These are phyloP conservation scores for Helicorthomorpha holstii DNA, from an alignment of 1,140 invertebrate genomes.

Conservation along the genomic window DNA sequence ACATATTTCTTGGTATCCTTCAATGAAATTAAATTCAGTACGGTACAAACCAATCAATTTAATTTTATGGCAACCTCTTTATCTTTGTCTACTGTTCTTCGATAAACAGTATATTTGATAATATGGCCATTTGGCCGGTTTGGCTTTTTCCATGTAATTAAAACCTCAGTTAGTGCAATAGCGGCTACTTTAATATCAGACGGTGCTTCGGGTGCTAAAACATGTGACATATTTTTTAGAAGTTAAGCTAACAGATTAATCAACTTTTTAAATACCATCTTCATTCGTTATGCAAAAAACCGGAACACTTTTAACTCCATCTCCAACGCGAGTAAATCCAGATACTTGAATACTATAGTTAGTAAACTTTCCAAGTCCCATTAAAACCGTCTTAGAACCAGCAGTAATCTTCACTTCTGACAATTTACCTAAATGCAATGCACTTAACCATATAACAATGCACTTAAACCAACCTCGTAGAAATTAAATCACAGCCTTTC, in stretches of 20 bases:
- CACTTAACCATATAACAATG: too few species aligned
- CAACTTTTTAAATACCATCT: constrained; percentile 26
- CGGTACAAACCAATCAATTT: too few species aligned
- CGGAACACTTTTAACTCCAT: constrained; percentile 30
- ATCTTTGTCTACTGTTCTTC: neutral
- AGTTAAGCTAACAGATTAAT: neutral
- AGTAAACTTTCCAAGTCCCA: constrained; percentile 30
- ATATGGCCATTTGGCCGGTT: constrained; percentile 80
- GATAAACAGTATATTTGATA: constrained; percentile 83
- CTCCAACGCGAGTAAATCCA: constrained; percentile 34
- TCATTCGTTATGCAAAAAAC: constrained; percentile 28
- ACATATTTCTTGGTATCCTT: constrained; percentile 2
- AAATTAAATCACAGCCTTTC: too few species aligned
- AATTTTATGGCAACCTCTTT: neutral
- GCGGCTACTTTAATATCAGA: constrained; percentile 79
- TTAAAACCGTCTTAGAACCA: constrained; percentile 18
- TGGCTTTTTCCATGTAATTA: constrained; percentile 85
- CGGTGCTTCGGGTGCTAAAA: constrained; percentile 71
- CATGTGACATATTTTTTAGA: neutral
- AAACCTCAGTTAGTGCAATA: constrained; percentile 72
- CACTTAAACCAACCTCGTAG: too few species aligned
- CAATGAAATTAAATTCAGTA: too few species aligned
- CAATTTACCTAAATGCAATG: neutral
- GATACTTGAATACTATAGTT: constrained; percentile 32
- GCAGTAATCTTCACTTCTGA: neutral